A percentile compares a stretch with the other conserved stretches of the same genome.
These are phyloP conservation scores for Acanthurus lineatus DNA, from an alignment of 2,797 vertebrate genomes.

Conservation along the genomic window DNA sequence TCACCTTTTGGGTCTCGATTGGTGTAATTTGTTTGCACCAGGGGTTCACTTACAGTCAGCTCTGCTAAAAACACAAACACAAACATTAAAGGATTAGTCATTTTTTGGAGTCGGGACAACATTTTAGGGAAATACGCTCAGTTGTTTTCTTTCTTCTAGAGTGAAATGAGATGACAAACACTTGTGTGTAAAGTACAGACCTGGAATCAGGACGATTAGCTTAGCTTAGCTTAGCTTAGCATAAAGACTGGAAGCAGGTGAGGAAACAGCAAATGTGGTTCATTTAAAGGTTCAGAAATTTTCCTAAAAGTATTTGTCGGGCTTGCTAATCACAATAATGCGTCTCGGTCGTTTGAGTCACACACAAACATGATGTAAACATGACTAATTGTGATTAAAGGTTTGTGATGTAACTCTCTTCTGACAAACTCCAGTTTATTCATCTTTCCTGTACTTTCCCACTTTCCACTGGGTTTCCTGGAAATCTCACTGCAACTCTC, in stretches of 20 bases:
- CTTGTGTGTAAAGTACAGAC: background rate
- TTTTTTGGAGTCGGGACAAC: background rate
- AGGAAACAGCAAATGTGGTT: background rate
- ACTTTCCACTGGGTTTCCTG: background rate
- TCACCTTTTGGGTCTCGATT: constrained; percentile 39
- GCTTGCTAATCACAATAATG: background rate
- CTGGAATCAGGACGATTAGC: background rate
- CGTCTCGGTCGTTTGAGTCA: background rate
- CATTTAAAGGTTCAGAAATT: background rate
- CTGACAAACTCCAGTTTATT: background rate
- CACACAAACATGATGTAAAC: background rate
- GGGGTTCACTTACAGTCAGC: background rate
- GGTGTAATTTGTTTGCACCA: constrained; percentile 3
- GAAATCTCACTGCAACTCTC: background rate
- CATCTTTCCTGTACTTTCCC: background rate
- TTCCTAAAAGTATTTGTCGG: too few relatives aligned
- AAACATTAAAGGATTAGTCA: constrained; percentile 1
- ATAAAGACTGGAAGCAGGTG: background rate
- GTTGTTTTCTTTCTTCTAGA: background rate
- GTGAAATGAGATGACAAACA: background rate
- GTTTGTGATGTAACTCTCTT: background rate
- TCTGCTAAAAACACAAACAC: constrained; percentile 45
- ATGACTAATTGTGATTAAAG: background rate
- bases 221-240: background rate
- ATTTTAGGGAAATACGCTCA: background rate